A percentile compares a stretch with the other conserved stretches of the same genome.
These are phyloP conservation scores for Acanthisitta chloris DNA, from an alignment of 2,113 vertebrate species.

Conservation along the genomic window DNA sequence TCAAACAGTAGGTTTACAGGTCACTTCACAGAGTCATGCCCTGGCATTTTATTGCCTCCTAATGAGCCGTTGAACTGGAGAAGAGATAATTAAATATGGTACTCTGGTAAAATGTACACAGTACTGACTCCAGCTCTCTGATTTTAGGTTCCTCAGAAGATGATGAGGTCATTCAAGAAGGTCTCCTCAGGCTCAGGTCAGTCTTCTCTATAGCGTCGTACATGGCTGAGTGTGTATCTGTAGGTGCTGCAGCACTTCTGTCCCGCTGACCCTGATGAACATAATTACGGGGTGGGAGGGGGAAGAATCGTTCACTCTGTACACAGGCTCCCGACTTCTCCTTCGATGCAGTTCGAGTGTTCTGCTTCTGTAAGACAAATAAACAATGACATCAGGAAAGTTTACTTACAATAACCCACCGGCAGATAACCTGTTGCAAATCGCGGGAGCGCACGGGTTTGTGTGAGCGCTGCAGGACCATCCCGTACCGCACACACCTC, in stretches of 20 bases:
- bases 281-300: background rate
- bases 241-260: background rate
- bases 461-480: background rate
- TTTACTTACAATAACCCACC: background rate
- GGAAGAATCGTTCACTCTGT: background rate
- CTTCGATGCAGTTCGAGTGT: background rate
- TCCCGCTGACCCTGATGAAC: background rate
- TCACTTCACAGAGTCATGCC: conserved; percentile 66
- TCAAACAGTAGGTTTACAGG: conserved; percentile 62
- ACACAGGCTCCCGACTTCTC: background rate
- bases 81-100: conserved; percentile 71
- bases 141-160: conserved; percentile 83
- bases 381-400: background rate
- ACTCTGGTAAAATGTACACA: conserved; percentile 20
- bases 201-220: conserved; percentile 54
- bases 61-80: conserved; percentile 70
- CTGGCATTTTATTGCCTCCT: conserved; percentile 68
- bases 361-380: background rate
- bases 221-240: background rate
- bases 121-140: conserved; percentile 79
- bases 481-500: fast-evolving
- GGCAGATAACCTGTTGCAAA: background rate
- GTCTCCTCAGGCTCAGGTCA: conserved; percentile 82
- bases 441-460: background rate
- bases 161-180: conserved; percentile 81